These are phyloP conservation scores for Aphidius ervi DNA, from an alignment of 1,140 invertebrate species.

Conservation along the genomic window DNA sequence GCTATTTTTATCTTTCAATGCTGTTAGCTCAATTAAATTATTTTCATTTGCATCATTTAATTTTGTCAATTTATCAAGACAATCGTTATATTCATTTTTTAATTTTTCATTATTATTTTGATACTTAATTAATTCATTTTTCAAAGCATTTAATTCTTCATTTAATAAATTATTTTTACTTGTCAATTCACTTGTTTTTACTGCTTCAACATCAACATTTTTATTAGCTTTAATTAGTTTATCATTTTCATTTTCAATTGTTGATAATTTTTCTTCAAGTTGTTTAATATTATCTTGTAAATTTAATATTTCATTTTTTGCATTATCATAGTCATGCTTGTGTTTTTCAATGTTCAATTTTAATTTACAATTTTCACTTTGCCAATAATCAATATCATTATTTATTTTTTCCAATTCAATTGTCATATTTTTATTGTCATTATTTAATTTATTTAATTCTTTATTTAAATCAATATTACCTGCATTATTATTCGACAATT, in stretches of 20 bases:
- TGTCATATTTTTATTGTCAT: conserved; percentile 22
- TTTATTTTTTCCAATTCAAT: conserved; percentile 23
- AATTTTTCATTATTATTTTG: conserved; percentile 13
- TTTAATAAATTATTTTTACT: conserved; percentile 4
- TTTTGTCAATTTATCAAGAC: conserved; percentile 21
- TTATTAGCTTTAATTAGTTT: conserved; percentile 1
- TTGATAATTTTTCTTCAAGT: conserved; percentile 21
- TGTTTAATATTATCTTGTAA: conserved; percentile 17
- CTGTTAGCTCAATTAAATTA: conserved; percentile 20
- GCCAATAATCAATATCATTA: conserved; percentile 28
- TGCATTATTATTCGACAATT: conserved; percentile 7
- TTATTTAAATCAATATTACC: conserved; percentile 23
- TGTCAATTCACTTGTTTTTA: conserved; percentile 14
- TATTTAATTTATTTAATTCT: conserved; percentile 18
- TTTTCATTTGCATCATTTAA: conserved; percentile 21
- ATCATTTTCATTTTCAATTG: conserved; percentile 22
- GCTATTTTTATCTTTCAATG: conserved; percentile 8
- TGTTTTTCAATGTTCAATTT: conserved; percentile 26
- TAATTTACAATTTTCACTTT: conserved; percentile 26
- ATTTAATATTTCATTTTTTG: conserved; percentile 18
- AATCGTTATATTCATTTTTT: conserved; percentile 22
- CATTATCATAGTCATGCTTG: conserved; percentile 24
- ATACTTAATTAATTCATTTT: conserved; percentile 22
- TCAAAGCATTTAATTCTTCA: conserved; percentile 16
- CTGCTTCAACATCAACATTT: no score